Percentiles rank a stretch among this genome's conserved stretches.
Evolutionary conservation across 30 jellyfish, hydroid and myxozoan species (phyloP).

Genomic region (Hydractinia echinata): DNA sequence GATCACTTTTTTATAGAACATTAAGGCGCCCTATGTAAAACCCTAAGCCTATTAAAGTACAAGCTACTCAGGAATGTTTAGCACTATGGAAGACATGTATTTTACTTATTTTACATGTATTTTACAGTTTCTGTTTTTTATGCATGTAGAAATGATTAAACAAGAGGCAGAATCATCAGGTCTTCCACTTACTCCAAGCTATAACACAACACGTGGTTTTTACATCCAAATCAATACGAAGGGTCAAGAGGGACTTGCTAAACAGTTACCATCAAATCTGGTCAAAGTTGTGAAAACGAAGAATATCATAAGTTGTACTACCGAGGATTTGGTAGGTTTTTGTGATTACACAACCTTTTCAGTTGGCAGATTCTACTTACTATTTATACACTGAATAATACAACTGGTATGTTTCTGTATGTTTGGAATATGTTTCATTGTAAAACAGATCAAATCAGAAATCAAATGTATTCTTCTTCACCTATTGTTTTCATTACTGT

Average conservation of each 20-base stretch:
- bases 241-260: conserved; percentile 34
- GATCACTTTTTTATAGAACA: too few relatives aligned
- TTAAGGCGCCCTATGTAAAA: too few relatives aligned
- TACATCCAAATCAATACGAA: conserved; percentile 44
- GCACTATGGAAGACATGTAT: too few relatives aligned
- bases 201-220: conserved; percentile 70
- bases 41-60: too few relatives aligned
- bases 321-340: conserved; percentile 80
- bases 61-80: too few relatives aligned
- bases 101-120: too few relatives aligned
- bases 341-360: neutral
- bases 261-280: conserved; percentile 54
- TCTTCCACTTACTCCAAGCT: conserved; percentile 51
- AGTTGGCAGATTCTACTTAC: too few relatives aligned
- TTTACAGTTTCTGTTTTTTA: neutral
- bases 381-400: too few relatives aligned
- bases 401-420: too few relatives aligned
- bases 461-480: neutral
- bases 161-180: conserved; percentile 48
- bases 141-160: conserved; percentile 48
- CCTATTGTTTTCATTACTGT: conserved; percentile 17
- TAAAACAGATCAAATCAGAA: neutral
- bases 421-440: too few relatives aligned
- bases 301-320: conserved; percentile 58
- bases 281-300: conserved; percentile 54